Evolutionary conservation across 53 echinoderm and acorn worm genomes (phyloP).

Genomic region (Patiria pectinifera): DNA sequence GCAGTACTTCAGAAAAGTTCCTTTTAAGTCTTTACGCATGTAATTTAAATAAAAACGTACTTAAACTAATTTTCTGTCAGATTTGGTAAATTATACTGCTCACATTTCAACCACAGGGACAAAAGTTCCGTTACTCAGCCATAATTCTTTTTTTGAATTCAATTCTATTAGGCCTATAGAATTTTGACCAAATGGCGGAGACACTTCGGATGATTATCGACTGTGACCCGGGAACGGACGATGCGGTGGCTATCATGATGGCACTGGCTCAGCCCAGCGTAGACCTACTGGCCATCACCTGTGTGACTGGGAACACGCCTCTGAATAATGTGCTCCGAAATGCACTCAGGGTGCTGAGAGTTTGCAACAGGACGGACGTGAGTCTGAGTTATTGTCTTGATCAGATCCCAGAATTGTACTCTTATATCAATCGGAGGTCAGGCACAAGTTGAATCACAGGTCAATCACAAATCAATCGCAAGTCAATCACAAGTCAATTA

Average conservation of each 20-base stretch:
- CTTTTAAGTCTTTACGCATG: no score
- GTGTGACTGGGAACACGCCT: slow-evolving; percentile 84
- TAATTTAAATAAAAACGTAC: no score
- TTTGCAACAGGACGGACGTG: slow-evolving; percentile 67
- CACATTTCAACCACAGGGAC: no score
- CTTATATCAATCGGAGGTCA: no score
- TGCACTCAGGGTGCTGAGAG: slow-evolving; percentile 64
- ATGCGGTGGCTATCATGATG: slow-evolving; percentile 78
- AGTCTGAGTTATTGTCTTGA: slow-evolving; percentile 6
- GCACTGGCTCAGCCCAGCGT: slow-evolving; percentile 70
- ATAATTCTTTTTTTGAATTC: neutral
- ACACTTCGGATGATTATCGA: slow-evolving; percentile 68
- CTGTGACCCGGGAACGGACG: slow-evolving; percentile 84
- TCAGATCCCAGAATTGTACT: no score
- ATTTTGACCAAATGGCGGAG: slow-evolving; percentile 23
- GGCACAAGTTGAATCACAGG: no score
- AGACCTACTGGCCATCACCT: slow-evolving; percentile 81
- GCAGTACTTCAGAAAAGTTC: no score
- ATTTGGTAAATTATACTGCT: no score
- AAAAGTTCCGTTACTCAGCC: no score
- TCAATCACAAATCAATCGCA: no score
- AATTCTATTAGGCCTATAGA: neutral
- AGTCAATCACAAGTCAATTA: neutral
- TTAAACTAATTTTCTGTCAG: no score
- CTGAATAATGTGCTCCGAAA: slow-evolving; percentile 74